Conservation (phyloP, 2,113 vertebrate species). For the Malurus alboscapulatus region DNA sequence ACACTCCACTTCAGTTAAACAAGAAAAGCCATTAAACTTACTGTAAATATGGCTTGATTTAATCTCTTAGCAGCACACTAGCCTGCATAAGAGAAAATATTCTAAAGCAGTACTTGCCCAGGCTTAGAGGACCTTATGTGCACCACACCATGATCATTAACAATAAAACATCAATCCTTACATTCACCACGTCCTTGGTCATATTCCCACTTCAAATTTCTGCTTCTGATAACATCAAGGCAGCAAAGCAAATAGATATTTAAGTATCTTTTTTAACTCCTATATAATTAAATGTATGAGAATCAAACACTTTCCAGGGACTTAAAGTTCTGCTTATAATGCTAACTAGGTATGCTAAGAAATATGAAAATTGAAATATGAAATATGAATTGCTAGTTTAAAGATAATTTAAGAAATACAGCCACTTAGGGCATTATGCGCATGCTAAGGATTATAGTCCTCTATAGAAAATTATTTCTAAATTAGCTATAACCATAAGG, state of each 20-base stretch:
- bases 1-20: background rate
- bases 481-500: background rate
- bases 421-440: background rate
- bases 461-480: background rate
- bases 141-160: background rate
- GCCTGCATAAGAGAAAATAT: background rate
- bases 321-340: background rate
- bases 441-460: background rate
- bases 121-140: background rate
- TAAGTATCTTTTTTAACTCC: background rate
- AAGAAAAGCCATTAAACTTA: background rate
- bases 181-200: background rate
- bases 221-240: background rate
- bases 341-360: background rate
- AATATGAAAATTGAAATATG: background rate
- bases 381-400: background rate
- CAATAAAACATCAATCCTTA: background rate
- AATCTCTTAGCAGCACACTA: background rate
- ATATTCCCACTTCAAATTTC: background rate
- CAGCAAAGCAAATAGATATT: background rate
- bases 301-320: background rate
- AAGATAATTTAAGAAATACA: background rate
- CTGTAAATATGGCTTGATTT: background rate
- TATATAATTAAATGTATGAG: background rate
- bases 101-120: background rate